Evolutionary conservation across 2,113 vertebrate species (phyloP).

Genomic region (Brachypodius melanocephalos): DNA sequence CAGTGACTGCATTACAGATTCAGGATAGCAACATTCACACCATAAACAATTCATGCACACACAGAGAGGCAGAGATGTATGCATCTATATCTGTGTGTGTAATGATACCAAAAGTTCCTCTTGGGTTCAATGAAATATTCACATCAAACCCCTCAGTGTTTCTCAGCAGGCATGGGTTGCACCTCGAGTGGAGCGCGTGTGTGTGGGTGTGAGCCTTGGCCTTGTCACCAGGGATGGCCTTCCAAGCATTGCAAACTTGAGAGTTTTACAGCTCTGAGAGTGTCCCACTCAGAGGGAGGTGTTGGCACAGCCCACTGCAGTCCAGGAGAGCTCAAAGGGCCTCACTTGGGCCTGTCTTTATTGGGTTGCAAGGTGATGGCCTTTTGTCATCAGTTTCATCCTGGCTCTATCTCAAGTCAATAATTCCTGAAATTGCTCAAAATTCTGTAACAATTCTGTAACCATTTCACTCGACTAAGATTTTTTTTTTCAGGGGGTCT

Average conservation of each 20-base stretch:
- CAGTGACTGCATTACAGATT: neutral
- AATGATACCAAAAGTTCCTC: neutral
- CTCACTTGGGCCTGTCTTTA: neutral
- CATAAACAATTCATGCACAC: neutral
- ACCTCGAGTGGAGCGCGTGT: accelerated
- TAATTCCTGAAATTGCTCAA: no score
- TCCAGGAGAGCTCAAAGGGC: neutral
- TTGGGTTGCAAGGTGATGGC: neutral
- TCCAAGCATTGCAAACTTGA: neutral
- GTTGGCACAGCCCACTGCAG: neutral
- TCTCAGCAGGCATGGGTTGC: neutral
- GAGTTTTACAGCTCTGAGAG: neutral
- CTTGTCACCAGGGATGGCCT: accelerated
- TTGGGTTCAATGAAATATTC: neutral
- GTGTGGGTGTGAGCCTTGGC: neutral
- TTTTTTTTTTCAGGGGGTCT: no score
- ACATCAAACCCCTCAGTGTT: neutral
- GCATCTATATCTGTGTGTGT: no score
- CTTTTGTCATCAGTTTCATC: neutral
- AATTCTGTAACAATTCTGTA: no score
- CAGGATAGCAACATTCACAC: neutral
- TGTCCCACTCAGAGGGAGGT: neutral
- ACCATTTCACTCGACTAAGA: no score
- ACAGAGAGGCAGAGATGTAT: neutral
- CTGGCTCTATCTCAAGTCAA: neutral